Evolutionary conservation across 2,797 vertebrate genomes (phyloP).

Genomic region (Phrynocephalus guinanensis): DNA sequence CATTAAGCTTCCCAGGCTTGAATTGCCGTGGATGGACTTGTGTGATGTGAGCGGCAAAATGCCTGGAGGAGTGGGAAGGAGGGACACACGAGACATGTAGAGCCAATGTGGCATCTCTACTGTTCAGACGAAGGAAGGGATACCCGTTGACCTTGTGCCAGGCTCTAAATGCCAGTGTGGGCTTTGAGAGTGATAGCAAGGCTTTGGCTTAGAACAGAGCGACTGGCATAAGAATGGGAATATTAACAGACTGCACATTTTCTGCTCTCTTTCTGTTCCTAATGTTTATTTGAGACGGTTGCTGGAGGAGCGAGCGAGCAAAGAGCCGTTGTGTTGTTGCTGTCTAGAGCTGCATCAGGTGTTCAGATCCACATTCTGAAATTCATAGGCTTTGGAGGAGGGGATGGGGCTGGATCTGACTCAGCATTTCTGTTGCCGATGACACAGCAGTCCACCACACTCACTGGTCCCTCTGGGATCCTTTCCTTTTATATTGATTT

Average conservation of each 20-base stretch:
- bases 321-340: background rate
- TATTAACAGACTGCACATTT: background rate
- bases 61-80: conserved; percentile 16
- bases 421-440: background rate
- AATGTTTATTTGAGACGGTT: no score
- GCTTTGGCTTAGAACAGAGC: background rate
- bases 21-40: conserved; percentile 54
- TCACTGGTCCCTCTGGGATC: background rate
- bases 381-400: background rate
- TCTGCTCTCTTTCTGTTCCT: background rate
- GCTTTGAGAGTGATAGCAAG: background rate
- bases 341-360: background rate
- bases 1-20: conserved; percentile 48
- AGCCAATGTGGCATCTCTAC: no score
- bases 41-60: background rate
- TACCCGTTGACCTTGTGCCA: background rate
- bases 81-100: background rate
- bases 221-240: background rate
- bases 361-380: background rate
- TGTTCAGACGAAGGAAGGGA: background rate
- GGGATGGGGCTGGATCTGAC: no score
- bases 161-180: no score
- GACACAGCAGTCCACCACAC: background rate
- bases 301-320: background rate
- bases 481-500: background rate